Evolutionary conservation across 2,888 invertebrate species (phyloP).

Genomic region (Eristalinus sepulchralis): DNA sequence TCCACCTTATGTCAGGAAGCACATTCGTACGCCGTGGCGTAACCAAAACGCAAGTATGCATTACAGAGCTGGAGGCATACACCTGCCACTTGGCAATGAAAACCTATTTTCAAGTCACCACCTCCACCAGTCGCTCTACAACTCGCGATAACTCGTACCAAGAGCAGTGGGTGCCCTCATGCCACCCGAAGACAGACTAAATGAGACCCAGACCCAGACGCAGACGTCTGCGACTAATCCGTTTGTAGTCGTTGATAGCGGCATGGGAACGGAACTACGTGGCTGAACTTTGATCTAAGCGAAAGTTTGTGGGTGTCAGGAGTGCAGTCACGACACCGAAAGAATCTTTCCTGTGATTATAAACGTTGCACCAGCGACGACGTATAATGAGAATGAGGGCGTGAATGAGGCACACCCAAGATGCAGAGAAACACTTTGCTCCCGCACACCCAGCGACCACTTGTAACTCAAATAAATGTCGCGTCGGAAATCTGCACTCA

Average conservation of each 20-base stretch:
- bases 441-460: neutral
- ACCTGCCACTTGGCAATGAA: neutral
- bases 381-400: neutral
- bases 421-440: neutral
- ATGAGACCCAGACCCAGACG: slow-evolving; percentile 46
- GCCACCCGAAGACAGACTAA: slow-evolving; percentile 50
- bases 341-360: slow-evolving; percentile 10
- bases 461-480: slow-evolving; percentile 51
- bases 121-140: slow-evolving; percentile 39
- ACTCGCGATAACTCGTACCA: slow-evolving; percentile 57
- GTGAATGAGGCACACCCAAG: neutral
- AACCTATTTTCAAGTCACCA: slow-evolving; percentile 39
- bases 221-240: slow-evolving; percentile 53
- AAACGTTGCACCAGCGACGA: neutral
- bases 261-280: slow-evolving; percentile 45
- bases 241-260: slow-evolving; percentile 22
- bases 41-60: no score
- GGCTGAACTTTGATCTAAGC: slow-evolving; percentile 46
- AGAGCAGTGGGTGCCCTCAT: slow-evolving; percentile 43
- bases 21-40: no score
- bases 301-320: slow-evolving; percentile 5
- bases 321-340: neutral
- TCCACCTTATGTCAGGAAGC: neutral
- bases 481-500: slow-evolving; percentile 37
- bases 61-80: neutral